phyloP scores from a whole-genome alignment of 2,797 vertebrate species.

The Neosilurus hyrtlii region DNA sequence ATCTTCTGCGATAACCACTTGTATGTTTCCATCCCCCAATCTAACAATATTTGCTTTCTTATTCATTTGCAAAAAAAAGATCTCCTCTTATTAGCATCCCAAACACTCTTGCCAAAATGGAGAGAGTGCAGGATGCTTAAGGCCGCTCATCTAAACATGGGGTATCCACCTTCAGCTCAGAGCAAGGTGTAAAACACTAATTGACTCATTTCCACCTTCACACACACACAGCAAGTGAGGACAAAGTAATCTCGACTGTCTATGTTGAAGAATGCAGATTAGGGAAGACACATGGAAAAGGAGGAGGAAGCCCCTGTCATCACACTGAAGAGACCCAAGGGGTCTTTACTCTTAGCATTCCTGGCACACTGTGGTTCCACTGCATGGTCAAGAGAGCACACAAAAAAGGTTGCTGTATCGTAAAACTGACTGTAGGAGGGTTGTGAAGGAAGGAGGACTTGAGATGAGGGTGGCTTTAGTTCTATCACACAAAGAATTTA shows the following conservation, averaged over 20 bases:
- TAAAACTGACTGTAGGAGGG: conserved; percentile 59
- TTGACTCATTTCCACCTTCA: conserved; percentile 57
- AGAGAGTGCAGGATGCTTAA: conserved; percentile 44
- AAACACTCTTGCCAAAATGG: conserved; percentile 39
- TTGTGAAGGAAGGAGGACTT: conserved; percentile 48
- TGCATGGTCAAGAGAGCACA: conserved; percentile 53
- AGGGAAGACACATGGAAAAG: conserved; percentile 51
- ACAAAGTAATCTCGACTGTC: conserved; percentile 40
- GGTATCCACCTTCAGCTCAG: conserved; percentile 41
- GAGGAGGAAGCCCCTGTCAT: conserved; percentile 44
- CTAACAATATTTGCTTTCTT: conserved; percentile 35
- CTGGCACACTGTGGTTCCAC: conserved; percentile 54
- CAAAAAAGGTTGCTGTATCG: conserved; percentile 58
- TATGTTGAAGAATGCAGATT: conserved; percentile 37
- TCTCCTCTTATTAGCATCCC: conserved; percentile 40
- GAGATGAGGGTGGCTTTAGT: conserved; percentile 61
- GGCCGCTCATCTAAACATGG: conserved; percentile 33
- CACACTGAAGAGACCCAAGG: conserved; percentile 46
- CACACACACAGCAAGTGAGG: conserved; percentile 46
- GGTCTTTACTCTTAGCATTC: conserved; percentile 60
- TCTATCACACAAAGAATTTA: conserved; percentile 65
- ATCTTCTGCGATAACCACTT: not conserved
- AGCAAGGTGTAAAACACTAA: conserved; percentile 56
- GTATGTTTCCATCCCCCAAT: not conserved
- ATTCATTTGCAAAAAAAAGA: conserved; percentile 44